These are phyloP conservation scores for Synanthedon andrenaeformis DNA, from an alignment of 2,888 invertebrate species.

Conservation along the genomic window DNA sequence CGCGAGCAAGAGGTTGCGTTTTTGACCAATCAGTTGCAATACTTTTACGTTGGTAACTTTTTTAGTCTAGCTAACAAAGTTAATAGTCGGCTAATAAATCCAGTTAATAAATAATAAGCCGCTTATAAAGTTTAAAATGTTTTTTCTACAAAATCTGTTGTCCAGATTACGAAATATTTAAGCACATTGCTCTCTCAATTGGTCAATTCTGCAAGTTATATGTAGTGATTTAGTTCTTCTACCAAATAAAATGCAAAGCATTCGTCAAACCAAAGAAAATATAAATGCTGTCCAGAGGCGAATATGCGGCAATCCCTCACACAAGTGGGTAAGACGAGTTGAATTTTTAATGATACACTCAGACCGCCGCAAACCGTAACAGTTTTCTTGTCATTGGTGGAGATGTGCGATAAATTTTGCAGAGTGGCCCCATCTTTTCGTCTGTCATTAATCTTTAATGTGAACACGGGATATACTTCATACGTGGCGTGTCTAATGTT, in stretches of 20 bases:
- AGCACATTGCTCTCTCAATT: no score
- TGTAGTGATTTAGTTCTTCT: no score
- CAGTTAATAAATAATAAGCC: no score
- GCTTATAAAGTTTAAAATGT: no score
- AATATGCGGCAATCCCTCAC: conserved; percentile 69
- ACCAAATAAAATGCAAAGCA: not conserved
- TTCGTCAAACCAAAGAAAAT: conserved; percentile 56
- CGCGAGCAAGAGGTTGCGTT: no score
- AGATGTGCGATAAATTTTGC: conserved; percentile 71
- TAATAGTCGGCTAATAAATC: no score
- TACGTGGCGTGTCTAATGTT: conserved; percentile 60
- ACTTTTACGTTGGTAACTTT: no score
- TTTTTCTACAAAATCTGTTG: no score
- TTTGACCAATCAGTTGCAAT: no score
- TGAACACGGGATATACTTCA: conserved; percentile 58
- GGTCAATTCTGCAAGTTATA: no score
- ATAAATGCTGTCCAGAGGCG: conserved; percentile 69
- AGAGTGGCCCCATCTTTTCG: conserved; percentile 71
- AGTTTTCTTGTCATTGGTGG: conserved; percentile 70
- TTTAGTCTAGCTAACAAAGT: no score
- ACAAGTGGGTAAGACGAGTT: conserved; percentile 68
- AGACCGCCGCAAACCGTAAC: conserved; percentile 71
- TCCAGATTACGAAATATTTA: no score
- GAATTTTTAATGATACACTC: conserved; percentile 71
- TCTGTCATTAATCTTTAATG: conserved; percentile 67